Conservation (phyloP, 2,888 invertebrate genomes). For the Chloroclysta siterata region DNA sequence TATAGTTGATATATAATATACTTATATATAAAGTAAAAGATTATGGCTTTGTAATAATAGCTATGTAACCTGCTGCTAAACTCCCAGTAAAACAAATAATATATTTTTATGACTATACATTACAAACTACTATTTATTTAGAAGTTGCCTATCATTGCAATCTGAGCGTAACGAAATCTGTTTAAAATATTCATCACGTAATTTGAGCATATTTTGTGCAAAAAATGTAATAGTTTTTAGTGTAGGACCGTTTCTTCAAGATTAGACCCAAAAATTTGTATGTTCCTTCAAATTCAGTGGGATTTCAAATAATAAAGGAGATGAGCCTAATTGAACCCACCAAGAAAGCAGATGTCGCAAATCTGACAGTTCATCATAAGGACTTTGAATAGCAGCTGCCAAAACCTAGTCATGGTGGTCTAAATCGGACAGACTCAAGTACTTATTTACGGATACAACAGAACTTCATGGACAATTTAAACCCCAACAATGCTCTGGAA, state of each 20-base stretch:
- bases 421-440: constrained; percentile 40
- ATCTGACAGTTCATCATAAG: constrained; percentile 28
- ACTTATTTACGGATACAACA: constrained; percentile 45
- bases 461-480: constrained; percentile 70
- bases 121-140: no score
- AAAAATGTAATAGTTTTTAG: no score
- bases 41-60: neutral
- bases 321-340: constrained; percentile 2
- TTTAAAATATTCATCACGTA: no score
- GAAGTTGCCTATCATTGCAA: no score
- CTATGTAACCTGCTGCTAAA: neutral
- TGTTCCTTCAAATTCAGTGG: neutral
- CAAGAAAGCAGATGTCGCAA: constrained; percentile 22
- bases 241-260: no score
- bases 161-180: no score
- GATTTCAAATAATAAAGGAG: neutral
- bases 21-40: neutral
- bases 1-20: no score
- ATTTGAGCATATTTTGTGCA: no score
- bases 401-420: constrained; percentile 41
- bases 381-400: constrained; percentile 36
- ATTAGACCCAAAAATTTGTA: no score
- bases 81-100: neutral
- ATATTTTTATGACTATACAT: no score
- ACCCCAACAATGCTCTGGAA: constrained; percentile 61